phyloP scores from a whole-genome alignment of 2,888 invertebrate species.

The Perithous albicinctus region DNA sequence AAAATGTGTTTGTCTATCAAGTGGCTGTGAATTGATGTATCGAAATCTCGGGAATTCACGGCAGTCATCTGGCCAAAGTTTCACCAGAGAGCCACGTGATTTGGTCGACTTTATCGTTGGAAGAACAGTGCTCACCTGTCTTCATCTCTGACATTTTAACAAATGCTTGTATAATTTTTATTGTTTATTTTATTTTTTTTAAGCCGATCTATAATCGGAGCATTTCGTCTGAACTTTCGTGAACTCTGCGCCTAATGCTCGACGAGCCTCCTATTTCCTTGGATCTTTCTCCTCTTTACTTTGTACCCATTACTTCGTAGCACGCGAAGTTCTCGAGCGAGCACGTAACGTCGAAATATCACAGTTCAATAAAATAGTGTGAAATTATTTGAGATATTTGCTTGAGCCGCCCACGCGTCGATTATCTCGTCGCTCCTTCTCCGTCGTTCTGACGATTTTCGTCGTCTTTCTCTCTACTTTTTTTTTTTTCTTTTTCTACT shows the following conservation, averaged over 20 bases:
- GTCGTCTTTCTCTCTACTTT: too few relatives aligned
- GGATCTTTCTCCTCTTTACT: too few relatives aligned
- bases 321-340: conserved; percentile 2
- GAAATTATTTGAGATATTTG: conserved; percentile 46
- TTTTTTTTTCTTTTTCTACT: conserved; percentile 10
- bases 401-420: conserved; percentile 53
- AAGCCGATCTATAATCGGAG: neutral
- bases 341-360: neutral
- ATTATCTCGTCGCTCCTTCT: conserved; percentile 2
- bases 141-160: conserved; percentile 2
- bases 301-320: too few relatives aligned
- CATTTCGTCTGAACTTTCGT: conserved; percentile 15
- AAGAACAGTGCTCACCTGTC: neutral
- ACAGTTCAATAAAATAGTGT: neutral
- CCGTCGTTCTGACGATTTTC: conserved; percentile 2
- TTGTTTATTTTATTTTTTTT: neutral
- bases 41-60: neutral
- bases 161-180: too few relatives aligned
- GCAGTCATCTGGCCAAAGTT: neutral
- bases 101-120: neutral
- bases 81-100: neutral
- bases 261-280: too few relatives aligned
- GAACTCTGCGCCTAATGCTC: neutral
- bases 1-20: too few relatives aligned
- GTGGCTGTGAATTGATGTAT: neutral